phyloP scores from a whole-genome alignment of 2,113 vertebrate genomes.

The Oryzias celebensis region DNA sequence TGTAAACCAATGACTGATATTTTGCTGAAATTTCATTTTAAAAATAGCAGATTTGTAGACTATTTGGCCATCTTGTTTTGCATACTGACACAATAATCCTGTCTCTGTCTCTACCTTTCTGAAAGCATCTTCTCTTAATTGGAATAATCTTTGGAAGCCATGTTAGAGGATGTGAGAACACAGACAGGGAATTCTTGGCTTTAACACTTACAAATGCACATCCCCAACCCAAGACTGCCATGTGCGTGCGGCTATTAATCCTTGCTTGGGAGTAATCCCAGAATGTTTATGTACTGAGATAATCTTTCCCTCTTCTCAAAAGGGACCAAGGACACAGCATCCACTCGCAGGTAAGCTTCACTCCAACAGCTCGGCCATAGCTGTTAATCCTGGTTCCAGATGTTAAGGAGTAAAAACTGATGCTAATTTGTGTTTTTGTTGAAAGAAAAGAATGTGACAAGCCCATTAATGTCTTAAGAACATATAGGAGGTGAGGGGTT shows the following conservation, averaged over 20 bases:
- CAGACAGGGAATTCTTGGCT: constrained; percentile 17
- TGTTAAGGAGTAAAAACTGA: constrained; percentile 18
- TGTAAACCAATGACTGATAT: constrained; percentile 53
- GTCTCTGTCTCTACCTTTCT: constrained; percentile 18
- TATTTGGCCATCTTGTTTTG: constrained; percentile 32
- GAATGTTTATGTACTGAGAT: constrained; percentile 50
- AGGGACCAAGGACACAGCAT: constrained; percentile 39
- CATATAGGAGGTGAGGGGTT: too few relatives aligned
- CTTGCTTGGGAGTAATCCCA: constrained; percentile 60
- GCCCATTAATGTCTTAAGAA: too few relatives aligned
- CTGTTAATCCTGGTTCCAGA: constrained; percentile 53
- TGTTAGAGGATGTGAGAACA: constrained; percentile 38
- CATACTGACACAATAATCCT: constrained; percentile 55
- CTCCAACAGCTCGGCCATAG: constrained; percentile 44
- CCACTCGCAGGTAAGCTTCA: constrained; percentile 58
- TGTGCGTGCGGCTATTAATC: constrained; percentile 59
- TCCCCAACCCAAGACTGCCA: constrained; percentile 32
- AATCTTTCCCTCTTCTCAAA: constrained; percentile 53
- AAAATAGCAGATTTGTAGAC: constrained; percentile 36
- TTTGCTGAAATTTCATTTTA: constrained; percentile 32
- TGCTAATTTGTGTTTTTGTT: constrained; percentile 24
- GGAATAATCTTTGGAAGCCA: constrained; percentile 35
- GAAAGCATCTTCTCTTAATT: constrained; percentile 23
- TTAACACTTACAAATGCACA: constrained; percentile 37
- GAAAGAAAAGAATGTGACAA: too few relatives aligned